Evolutionary conservation across 2,113 vertebrate species (phyloP), one percentile per base, ranked within the genome.

Genomic region (Danionella cerebrum): DNA sequence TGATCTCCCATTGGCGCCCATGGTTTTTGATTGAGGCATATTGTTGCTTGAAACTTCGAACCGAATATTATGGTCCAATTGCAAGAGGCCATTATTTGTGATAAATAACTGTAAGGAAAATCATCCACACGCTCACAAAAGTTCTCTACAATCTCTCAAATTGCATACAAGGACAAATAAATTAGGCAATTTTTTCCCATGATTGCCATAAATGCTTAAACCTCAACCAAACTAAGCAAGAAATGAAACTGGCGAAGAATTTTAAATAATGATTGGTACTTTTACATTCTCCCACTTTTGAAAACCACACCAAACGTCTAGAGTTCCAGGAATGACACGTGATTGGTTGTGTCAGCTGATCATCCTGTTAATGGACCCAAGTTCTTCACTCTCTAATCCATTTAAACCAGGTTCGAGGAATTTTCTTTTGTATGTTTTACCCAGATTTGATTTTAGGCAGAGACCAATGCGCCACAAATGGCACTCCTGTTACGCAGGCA

Each of bases 261-360:
- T 31, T 52, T 65, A 44, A 25, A 44, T 47, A 64, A 29, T 67
- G 47, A 67, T 60, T 62, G 29, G 25, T 19, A 54, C 22, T 44
- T 19, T 33, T 48, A 39, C 18, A 19, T n/a, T n/a, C 24, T 14
- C 29, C 18, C 29, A 70, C 12, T 19, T 44, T 9, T 14, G 5
- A 29, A 68, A 59, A 14, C 35, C 48, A 25, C 11, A 36, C 33
- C 33, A 67, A 45, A 47, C 41, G 24, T 50, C 47, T 45, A 31
- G 29, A 65, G 39, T 3, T 5, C 25, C 60, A 42, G 50, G 33
- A 66, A 69, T 60, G 24, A 65, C n/a, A 47, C 50, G 27, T 70
- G 53, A 60, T 65, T 74, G 66, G 14, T 24, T 7, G 21, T 13
- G 27, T 64, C 33, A 64, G 3, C 50, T 73, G 51, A 65, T 13